A percentile compares a stretch with the other conserved stretches of the same genome.
These are phyloP conservation scores for Lamprotornis superbus DNA, from an alignment of 2,113 vertebrate genomes.

Conservation along the genomic window DNA sequence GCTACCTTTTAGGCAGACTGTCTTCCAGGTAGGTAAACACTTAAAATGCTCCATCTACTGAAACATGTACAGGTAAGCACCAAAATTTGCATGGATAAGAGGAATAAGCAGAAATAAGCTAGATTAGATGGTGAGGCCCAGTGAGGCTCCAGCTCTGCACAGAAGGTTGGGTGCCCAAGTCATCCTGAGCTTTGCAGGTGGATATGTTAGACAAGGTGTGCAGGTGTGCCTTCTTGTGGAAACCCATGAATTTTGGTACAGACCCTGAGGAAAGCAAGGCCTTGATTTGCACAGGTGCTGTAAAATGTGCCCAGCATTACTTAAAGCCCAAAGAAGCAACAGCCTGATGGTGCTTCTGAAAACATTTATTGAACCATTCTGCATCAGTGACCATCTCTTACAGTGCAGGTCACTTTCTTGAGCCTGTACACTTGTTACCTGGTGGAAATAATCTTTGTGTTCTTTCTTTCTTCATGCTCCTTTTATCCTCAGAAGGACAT, in stretches of 20 bases:
- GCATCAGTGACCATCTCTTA: not conserved
- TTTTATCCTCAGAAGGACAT: not conserved
- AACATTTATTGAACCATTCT: not conserved
- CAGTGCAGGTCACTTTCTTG: not conserved
- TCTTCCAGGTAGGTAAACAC: constrained; percentile 20
- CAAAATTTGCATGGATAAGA: not conserved
- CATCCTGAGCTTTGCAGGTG: not conserved
- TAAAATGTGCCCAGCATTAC: not conserved
- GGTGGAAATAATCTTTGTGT: not conserved
- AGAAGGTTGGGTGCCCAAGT: not conserved
- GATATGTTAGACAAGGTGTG: not conserved
- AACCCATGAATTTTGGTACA: not conserved
- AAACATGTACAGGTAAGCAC: not conserved
- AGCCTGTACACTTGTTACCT: not conserved
- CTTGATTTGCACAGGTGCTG: not conserved
- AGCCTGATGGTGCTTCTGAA: not conserved
- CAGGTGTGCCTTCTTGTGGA: not conserved
- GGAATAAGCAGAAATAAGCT: not conserved
- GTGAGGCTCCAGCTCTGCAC: not conserved
- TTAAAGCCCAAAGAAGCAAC: not conserved
- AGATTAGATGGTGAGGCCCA: not conserved
- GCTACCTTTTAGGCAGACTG: not conserved
- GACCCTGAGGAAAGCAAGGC: not conserved
- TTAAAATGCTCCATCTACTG: not conserved
- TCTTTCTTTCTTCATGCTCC: not conserved